Conservation (phyloP, 1,140 invertebrate species). For the Amphibalanus amphitrite region DNA sequence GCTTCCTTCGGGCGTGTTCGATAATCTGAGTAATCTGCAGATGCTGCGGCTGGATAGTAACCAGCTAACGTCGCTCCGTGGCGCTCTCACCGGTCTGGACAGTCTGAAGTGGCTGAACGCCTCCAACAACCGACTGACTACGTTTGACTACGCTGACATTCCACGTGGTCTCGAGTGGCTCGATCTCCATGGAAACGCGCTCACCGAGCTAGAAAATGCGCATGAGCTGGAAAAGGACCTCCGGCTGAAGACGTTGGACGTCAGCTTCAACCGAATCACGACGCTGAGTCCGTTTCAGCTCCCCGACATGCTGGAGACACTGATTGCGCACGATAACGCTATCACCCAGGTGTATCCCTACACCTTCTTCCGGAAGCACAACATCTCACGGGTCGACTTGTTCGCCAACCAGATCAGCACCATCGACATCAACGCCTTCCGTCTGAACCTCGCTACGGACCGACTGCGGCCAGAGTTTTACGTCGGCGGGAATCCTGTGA, state of each 20-base stretch:
- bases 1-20: slow-evolving; percentile 63
- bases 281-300: slow-evolving; percentile 59
- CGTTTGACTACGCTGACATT: slow-evolving; percentile 79
- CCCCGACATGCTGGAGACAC: slow-evolving; percentile 69
- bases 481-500: slow-evolving; percentile 71
- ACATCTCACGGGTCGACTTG: slow-evolving; percentile 68
- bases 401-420: slow-evolving; percentile 67
- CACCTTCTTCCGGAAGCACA: slow-evolving; percentile 65
- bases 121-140: slow-evolving; percentile 68
- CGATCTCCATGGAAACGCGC: slow-evolving; percentile 72
- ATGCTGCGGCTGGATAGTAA: slow-evolving; percentile 72
- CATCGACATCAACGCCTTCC: slow-evolving; percentile 58
- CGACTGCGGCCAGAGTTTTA: slow-evolving; percentile 64
- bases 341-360: slow-evolving; percentile 58
- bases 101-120: slow-evolving; percentile 69
- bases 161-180: slow-evolving; percentile 73
- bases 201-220: slow-evolving; percentile 66
- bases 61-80: slow-evolving; percentile 66
- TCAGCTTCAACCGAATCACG: slow-evolving; percentile 66
- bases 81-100: slow-evolving; percentile 58
- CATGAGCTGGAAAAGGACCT: slow-evolving; percentile 56
- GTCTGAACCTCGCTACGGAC: slow-evolving; percentile 23
- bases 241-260: slow-evolving; percentile 42
- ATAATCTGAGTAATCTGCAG: slow-evolving; percentile 45
- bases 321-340: slow-evolving; percentile 79